Evolutionary conservation across 2,888 invertebrate genomes (phyloP).

Genomic region (Chydorus sphaericus): DNA sequence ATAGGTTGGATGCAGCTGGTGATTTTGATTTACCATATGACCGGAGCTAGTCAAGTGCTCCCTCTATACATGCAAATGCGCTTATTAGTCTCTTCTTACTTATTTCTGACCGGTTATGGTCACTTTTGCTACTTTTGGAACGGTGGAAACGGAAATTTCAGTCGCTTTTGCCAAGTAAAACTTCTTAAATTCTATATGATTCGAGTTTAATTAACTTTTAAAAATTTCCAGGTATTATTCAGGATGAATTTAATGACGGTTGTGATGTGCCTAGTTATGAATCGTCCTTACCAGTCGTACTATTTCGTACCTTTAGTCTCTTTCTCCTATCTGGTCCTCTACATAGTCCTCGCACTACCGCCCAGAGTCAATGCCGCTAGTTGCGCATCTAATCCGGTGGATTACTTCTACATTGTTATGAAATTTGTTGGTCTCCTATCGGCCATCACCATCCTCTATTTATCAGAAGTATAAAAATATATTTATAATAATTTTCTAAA

Average conservation of each 20-base stretch:
- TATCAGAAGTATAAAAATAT: conserved; percentile 91
- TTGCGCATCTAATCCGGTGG: conserved; percentile 59
- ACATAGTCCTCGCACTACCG: conserved; percentile 58
- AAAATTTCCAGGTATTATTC: conserved; percentile 50
- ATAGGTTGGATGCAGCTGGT: conserved; percentile 80
- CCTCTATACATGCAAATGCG: conserved; percentile 86
- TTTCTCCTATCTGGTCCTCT: conserved; percentile 72
- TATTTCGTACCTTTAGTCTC: conserved; percentile 88
- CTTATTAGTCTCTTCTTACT: conserved; percentile 74
- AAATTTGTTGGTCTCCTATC: conserved; percentile 72
- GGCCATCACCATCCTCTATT: conserved; percentile 75
- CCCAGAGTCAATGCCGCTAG: conserved; percentile 64
- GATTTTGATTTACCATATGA: conserved; percentile 85
- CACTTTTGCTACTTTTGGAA: conserved; percentile 88
- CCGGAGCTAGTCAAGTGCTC: conserved; percentile 81
- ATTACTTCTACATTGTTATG: conserved; percentile 70
- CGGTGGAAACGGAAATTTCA: conserved; percentile 59
- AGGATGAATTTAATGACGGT: conserved; percentile 81
- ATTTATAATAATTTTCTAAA: conserved; percentile 21
- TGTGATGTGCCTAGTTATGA: conserved; percentile 85
- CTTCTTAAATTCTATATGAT: no score
- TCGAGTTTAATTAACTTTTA: no score
- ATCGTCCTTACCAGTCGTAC: conserved; percentile 94
- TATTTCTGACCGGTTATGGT: conserved; percentile 84
- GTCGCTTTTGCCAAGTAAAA: conserved; percentile 54